Conservation (phyloP, 2,888 invertebrate genomes). For the Chaitophorus viminalis region DNA sequence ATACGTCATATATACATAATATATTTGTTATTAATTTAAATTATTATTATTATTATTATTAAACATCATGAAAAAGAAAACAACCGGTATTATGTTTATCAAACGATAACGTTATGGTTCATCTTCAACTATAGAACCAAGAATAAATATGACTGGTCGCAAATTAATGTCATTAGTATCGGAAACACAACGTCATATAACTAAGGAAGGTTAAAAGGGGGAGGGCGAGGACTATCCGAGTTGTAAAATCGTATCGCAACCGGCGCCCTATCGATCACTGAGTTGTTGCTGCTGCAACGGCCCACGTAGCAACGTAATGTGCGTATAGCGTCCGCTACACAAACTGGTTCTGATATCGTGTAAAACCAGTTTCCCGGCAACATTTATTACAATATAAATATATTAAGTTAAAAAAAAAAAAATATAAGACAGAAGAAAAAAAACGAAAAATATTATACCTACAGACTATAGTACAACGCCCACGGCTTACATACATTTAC, state of each 20-base stretch:
- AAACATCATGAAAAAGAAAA: neutral
- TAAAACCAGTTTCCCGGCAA: constrained; percentile 57
- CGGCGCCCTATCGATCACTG: constrained; percentile 49
- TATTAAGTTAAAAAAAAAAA: constrained; percentile 14
- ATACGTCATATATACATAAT: no score
- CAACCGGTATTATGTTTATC: neutral
- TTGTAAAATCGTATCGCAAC: constrained; percentile 32
- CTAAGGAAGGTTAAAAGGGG: no score
- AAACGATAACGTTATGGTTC: constrained; percentile 4
- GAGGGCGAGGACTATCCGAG: neutral
- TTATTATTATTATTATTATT: neutral
- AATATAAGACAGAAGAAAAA: constrained; percentile 23
- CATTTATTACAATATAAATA: constrained; percentile 49
- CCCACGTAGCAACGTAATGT: constrained; percentile 15
- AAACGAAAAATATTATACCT: constrained; percentile 41
- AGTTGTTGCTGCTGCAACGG: neutral
- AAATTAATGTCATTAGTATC: constrained; percentile 42
- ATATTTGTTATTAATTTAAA: neutral
- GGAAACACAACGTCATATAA: neutral
- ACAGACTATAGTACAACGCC: constrained; percentile 33
- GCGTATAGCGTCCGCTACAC: constrained; percentile 13
- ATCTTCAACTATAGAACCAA: constrained; percentile 25
- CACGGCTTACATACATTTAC: constrained; percentile 41
- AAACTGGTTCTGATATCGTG: constrained; percentile 49
- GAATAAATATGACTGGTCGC: neutral